phyloP scores from a whole-genome alignment of 2,113 vertebrate species.

The Ailuropoda melanoleuca region DNA sequence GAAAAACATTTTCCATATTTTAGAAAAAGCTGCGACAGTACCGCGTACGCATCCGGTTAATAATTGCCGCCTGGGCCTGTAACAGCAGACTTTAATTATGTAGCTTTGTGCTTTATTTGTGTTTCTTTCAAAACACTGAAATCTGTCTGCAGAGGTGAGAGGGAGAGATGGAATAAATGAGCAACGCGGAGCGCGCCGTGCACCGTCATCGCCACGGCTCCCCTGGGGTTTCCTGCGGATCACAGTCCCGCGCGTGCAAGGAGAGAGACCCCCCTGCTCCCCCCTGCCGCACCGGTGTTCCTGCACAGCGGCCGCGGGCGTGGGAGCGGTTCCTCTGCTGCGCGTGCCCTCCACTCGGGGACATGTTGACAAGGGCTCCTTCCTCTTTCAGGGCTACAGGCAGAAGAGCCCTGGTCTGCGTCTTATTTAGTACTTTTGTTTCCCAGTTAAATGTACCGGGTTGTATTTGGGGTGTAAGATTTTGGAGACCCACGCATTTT shows the following conservation, averaged over 20 bases:
- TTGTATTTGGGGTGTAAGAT: neutral
- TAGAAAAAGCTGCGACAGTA: constrained; percentile 42
- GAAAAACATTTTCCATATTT: constrained; percentile 6
- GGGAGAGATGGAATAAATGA: neutral
- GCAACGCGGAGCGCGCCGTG: constrained; percentile 11
- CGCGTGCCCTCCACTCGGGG: neutral
- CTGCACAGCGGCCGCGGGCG: constrained; percentile 8
- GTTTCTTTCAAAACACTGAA: constrained; percentile 70
- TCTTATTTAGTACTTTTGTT: neutral
- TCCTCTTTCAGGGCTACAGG: constrained; percentile 9
- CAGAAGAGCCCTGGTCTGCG: neutral
- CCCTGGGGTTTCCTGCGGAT: constrained; percentile 65
- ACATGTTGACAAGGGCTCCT: neutral
- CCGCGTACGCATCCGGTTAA: neutral
- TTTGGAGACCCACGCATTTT: neutral
- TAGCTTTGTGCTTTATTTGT: constrained; percentile 57
- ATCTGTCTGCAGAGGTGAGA: constrained; percentile 39
- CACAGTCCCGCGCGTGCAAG: neutral
- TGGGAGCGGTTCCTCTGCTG: constrained; percentile 8
- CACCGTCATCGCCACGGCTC: constrained; percentile 57
- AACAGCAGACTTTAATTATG: constrained; percentile 74
- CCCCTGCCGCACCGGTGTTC: constrained; percentile 57
- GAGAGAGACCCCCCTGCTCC: constrained; percentile 58
- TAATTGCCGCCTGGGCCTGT: neutral
- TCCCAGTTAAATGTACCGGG: neutral